phyloP scores from a whole-genome alignment of 2,797 vertebrate species.

The Synaphobranchus kaupii region DNA sequence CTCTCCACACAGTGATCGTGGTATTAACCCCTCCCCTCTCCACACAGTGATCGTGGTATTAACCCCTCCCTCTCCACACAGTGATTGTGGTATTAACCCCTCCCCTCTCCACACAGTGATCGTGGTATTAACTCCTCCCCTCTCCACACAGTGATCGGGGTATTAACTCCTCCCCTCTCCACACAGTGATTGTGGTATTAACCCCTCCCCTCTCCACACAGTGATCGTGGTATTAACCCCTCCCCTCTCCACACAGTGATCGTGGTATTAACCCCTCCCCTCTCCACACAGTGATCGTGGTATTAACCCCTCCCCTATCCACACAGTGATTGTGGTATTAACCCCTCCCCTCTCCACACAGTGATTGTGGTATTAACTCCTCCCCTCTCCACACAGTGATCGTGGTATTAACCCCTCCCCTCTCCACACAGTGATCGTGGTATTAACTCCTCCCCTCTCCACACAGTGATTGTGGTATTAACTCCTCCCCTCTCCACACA shows the following conservation, averaged over 20 bases:
- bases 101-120: no score
- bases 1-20: no score
- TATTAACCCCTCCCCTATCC: neutral
- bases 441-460: neutral
- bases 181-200: no score
- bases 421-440: neutral
- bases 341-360: neutral
- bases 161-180: no score
- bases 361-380: neutral
- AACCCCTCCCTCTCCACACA: no score
- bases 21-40: no score
- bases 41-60: no score
- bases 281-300: neutral
- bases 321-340: neutral
- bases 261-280: constrained; percentile 82
- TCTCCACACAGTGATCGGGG: no score
- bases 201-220: neutral
- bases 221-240: neutral
- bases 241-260: constrained; percentile 77
- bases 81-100: no score
- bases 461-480: neutral
- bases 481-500: neutral
- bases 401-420: no score
- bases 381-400: neutral
- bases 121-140: no score